Base-by-base conservation (phyloP, 2,113 vertebrate genomes). In the Chlorodrepanis virens region DNA sequence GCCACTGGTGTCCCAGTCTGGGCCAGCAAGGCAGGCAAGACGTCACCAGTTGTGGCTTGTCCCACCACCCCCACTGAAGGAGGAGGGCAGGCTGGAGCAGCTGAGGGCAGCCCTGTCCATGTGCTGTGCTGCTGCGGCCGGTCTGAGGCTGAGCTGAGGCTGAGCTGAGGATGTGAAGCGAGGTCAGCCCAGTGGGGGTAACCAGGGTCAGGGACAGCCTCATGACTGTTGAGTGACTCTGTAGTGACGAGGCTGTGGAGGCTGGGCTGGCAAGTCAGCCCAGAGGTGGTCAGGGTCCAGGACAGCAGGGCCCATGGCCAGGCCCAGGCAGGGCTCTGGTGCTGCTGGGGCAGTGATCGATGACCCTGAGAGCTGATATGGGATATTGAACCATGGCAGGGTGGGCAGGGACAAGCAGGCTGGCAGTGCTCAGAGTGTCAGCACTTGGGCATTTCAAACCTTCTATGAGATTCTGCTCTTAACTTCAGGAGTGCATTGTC, bases 21-120 rank as follows among this genome's bases (percentile, higher is more conserved):
- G 52, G 47, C 39, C 21, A 28, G 21, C 27, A 22, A 4, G 17
- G 54, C 31, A 22, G 42, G 42, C 40, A 37, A 39, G 4, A 7
- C 47, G 15, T 54, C 72, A 42, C 28, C 47, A 61, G 37, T 12
- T 42, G 31, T 27, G 23, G n/a, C 42, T 25, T 1, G 1, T 33
- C 25, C 40, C 57, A 47, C 7, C 24, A 20, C 2, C 3, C 6
- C 3, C 37, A 15, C 5, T n/a, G 40, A 49, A 40, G 69, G 14
- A 29, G 20, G 9, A 78, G 14, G 22, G 22, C 37, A 59, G 52
- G 22, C 20, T 20, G 63, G 45, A 39, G 15, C 45, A 68, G 49
- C 47, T 0, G 0, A 14, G 17, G 14, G 23, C 27, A 54, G 5
- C 11, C 5, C 29, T 0, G 0, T 15, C 22, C 40, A 15, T 5